Conservation (phyloP, 2,797 vertebrate species). For the Acipenser transmontanus region DNA sequence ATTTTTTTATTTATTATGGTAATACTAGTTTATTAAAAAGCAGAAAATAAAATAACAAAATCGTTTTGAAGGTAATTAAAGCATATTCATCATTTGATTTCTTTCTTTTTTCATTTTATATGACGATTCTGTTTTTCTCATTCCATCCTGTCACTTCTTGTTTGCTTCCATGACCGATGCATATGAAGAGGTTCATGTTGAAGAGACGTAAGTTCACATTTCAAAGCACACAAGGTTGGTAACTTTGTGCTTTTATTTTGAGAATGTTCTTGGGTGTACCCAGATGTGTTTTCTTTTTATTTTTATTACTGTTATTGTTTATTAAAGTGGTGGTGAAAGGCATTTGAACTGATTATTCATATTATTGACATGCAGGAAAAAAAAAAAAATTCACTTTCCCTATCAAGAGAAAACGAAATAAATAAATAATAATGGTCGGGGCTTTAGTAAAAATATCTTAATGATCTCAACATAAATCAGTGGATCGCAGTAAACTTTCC, state of each 20-base stretch:
- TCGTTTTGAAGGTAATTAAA: slow-evolving; percentile 2
- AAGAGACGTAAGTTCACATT: slow-evolving; percentile 47
- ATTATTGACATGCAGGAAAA: no score
- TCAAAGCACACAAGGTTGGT: slow-evolving; percentile 18
- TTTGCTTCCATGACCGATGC: slow-evolving; percentile 51
- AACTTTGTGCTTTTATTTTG: slow-evolving; percentile 26
- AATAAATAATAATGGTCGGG: no score
- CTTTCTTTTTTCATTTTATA: neutral
- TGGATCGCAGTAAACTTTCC: no score
- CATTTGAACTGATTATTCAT: no score
- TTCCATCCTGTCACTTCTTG: slow-evolving; percentile 50
- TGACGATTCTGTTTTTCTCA: slow-evolving; percentile 25
- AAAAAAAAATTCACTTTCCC: no score
- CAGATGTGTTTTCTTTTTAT: neutral
- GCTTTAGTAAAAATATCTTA: no score
- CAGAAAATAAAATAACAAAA: neutral
- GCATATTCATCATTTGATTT: slow-evolving; percentile 6
- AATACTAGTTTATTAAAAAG: neutral
- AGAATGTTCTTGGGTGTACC: neutral
- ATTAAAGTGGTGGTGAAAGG: no score
- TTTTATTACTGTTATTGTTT: no score
- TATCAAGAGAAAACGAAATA: no score
- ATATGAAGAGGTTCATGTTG: slow-evolving; percentile 53
- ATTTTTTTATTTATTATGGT: neutral
- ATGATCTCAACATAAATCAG: no score